Conservation (phyloP, 1,140 invertebrate species). For the Euura lappo region DNA sequence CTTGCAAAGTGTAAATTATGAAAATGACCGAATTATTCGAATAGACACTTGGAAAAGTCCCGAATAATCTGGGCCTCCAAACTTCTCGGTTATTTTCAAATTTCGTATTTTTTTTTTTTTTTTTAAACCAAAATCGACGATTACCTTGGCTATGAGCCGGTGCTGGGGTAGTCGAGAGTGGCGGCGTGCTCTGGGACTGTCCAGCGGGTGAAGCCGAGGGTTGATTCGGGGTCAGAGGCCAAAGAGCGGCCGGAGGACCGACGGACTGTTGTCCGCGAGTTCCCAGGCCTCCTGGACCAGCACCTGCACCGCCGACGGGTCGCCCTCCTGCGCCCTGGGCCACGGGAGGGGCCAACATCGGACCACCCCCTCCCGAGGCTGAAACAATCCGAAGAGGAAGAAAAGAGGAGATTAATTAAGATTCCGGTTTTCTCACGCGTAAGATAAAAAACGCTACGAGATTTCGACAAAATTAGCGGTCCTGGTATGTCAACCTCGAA, state of each 20-base stretch:
- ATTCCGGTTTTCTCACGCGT: too few species aligned
- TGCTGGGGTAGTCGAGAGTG: constrained; percentile 58
- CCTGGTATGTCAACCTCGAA: too few species aligned
- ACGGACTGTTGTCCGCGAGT: constrained; percentile 44
- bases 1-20: too few species aligned
- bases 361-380: constrained; percentile 60
- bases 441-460: too few species aligned
- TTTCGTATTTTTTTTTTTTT: constrained; percentile 15
- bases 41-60: constrained; percentile 1
- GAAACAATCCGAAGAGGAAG: constrained; percentile 31
- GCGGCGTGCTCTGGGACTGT: constrained; percentile 53
- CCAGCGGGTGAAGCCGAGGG: constrained; percentile 47
- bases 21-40: too few species aligned
- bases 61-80: not conserved
- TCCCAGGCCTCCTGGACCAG: constrained; percentile 41
- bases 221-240: constrained; percentile 62
- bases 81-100: constrained; percentile 10
- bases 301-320: constrained; percentile 27
- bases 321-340: constrained; percentile 51
- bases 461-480: too few species aligned
- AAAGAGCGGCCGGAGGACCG: constrained; percentile 52
- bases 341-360: constrained; percentile 61
- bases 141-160: constrained; percentile 61
- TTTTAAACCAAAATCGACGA: constrained; percentile 9
- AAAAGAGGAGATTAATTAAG: not conserved